Evolutionary conservation across 2,113 vertebrate genomes (phyloP).

Genomic region (Trematocara unimaculatum): DNA sequence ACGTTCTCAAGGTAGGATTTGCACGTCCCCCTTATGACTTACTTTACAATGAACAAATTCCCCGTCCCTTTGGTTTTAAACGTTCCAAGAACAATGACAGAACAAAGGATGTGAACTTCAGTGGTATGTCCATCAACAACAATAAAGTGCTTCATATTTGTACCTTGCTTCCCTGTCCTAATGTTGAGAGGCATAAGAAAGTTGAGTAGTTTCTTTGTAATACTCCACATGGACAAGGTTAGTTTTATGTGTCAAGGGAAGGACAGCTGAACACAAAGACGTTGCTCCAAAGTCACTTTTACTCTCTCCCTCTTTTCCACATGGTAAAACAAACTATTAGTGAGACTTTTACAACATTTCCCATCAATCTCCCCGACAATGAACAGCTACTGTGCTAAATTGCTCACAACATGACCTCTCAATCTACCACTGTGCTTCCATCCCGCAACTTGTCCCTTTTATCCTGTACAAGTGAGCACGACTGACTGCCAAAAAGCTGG

Average conservation of each 20-base stretch:
- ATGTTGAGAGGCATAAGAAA: not conserved
- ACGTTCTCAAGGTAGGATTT: conserved; percentile 82
- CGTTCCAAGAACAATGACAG: not conserved
- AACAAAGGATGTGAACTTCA: not conserved
- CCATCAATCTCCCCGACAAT: conserved; percentile 29
- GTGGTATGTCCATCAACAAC: not conserved
- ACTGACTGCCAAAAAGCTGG: conserved; percentile 36
- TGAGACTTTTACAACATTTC: not conserved
- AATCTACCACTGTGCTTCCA: conserved; percentile 1
- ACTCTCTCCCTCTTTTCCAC: conserved; percentile 22
- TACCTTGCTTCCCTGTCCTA: not conserved
- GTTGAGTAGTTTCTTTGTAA: not conserved
- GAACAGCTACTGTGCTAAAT: conserved; percentile 30
- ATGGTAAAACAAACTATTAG: conserved; percentile 38
- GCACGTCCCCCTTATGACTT: not conserved
- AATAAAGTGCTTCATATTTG: not conserved
- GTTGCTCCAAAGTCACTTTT: conserved; percentile 33
- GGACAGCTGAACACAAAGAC: not conserved
- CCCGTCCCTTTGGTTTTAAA: not conserved
- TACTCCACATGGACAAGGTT: not conserved
- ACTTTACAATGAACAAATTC: not conserved
- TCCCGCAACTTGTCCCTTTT: conserved; percentile 21
- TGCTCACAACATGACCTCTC: conserved; percentile 27
- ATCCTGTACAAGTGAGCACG: conserved; percentile 22
- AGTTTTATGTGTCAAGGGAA: not conserved